Conservation (phyloP, 2,888 invertebrate species). For the Cephus pygmeus region DNA sequence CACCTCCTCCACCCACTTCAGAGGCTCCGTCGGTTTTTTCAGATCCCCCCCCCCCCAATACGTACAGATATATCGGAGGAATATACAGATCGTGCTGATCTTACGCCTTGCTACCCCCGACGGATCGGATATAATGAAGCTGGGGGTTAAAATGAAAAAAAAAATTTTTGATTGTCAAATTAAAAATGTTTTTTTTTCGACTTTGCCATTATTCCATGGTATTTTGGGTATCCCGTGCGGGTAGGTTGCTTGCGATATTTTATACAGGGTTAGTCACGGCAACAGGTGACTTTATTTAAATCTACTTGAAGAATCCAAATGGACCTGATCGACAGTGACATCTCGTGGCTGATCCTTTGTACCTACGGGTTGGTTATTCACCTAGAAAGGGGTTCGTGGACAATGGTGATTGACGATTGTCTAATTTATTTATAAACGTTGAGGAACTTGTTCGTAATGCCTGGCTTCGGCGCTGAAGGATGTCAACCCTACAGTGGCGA, state of each 20-base stretch:
- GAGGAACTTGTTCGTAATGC: slow-evolving; percentile 9
- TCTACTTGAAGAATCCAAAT: slow-evolving; percentile 48
- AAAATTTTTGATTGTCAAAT: too few species aligned
- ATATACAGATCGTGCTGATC: slow-evolving; percentile 1
- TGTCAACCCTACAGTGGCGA: slow-evolving; percentile 33
- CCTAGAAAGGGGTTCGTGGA: slow-evolving; percentile 27
- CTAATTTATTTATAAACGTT: slow-evolving; percentile 61
- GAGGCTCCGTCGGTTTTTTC: slow-evolving; percentile 3
- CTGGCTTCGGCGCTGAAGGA: neutral
- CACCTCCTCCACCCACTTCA: slow-evolving; percentile 6
- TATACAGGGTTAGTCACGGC: too few species aligned
- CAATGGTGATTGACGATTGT: slow-evolving; percentile 60
- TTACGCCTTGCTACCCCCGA: slow-evolving; percentile 35
- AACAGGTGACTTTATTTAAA: slow-evolving; percentile 63
- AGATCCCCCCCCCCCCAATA: neutral
- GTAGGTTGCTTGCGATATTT: too few species aligned
- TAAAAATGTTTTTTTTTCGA: too few species aligned
- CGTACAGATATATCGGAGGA: neutral
- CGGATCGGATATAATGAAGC: slow-evolving; percentile 37
- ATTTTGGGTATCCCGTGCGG: too few species aligned
- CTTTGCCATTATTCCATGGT: too few species aligned
- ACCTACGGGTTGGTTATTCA: slow-evolving; percentile 13
- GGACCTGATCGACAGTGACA: slow-evolving; percentile 46
- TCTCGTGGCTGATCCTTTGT: slow-evolving; percentile 36
- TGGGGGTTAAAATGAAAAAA: neutral